A percentile compares a stretch with the other conserved stretches of the same genome.
phyloP scores from a whole-genome alignment of 2,113 vertebrate genomes.

The Nestor notabilis region DNA sequence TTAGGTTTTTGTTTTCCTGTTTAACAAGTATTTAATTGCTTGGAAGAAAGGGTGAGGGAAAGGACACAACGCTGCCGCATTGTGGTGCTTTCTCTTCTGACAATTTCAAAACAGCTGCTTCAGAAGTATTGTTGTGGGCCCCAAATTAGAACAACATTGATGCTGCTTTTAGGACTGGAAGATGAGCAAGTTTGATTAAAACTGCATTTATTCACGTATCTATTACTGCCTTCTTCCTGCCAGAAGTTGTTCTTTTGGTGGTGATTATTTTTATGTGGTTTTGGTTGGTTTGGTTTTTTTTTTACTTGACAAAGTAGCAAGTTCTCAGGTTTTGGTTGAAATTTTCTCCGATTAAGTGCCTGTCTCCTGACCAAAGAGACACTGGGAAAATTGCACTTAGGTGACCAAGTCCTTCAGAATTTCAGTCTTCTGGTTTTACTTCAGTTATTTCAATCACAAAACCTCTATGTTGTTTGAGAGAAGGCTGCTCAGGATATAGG shows the following conservation, averaged over 20 bases:
- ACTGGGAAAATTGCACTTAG: background rate
- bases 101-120: background rate
- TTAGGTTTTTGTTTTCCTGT: background rate
- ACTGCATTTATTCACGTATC: background rate
- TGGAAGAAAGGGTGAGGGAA: background rate
- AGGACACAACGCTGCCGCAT: fast-evolving
- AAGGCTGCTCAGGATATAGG: background rate
- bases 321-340: background rate
- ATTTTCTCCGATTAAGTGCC: background rate
- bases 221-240: background rate
- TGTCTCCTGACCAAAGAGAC: background rate
- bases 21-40: background rate
- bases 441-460: background rate
- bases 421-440: background rate
- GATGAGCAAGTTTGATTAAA: background rate
- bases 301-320: background rate
- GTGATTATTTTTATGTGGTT: too few relatives aligned
- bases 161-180: background rate
- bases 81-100: background rate
- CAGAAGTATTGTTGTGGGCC: background rate
- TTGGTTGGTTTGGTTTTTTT: background rate
- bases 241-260: background rate
- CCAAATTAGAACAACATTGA: background rate
- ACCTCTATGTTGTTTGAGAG: background rate
- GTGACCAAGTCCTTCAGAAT: background rate